A percentile compares a stretch with the other conserved stretches of the same genome.
These are phyloP conservation scores for Trichopoda pennipes DNA, from an alignment of 2,888 invertebrate species.

Conservation along the genomic window DNA sequence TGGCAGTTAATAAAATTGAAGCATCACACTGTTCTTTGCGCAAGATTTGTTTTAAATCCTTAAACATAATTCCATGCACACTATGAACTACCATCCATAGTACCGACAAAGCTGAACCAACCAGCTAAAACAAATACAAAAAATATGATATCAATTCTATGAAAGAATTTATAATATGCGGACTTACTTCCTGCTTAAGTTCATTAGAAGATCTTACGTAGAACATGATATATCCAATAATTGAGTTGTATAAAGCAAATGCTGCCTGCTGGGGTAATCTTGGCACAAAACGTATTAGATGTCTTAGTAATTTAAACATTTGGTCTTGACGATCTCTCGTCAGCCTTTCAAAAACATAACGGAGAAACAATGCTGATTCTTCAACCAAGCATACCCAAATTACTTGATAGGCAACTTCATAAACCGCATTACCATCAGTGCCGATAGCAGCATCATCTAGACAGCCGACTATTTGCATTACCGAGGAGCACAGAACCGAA, in stretches of 20 bases:
- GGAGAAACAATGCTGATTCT: slow-evolving; percentile 96
- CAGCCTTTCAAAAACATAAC: slow-evolving; percentile 96
- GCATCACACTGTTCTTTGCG: slow-evolving; percentile 99
- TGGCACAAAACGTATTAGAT: slow-evolving; percentile 95
- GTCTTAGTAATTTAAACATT: slow-evolving; percentile 95
- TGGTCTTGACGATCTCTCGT: slow-evolving; percentile 96
- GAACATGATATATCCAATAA: slow-evolving; percentile 99
- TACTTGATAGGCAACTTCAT: slow-evolving; percentile 97
- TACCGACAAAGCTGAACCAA: slow-evolving; percentile 96
- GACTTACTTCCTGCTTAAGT: slow-evolving; percentile 89
- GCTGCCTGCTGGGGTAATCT: slow-evolving; percentile 98
- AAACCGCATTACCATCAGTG: slow-evolving; percentile 95
- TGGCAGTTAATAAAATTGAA: slow-evolving; percentile 97
- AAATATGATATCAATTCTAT: background rate
- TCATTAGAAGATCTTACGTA: slow-evolving; percentile 98
- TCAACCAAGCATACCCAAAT: slow-evolving; percentile 99
- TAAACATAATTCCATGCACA: slow-evolving; percentile 99
- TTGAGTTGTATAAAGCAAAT: slow-evolving; percentile 98
- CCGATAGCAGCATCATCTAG: slow-evolving; percentile 98
- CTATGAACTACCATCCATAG: slow-evolving; percentile 99
- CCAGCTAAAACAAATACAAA: slow-evolving; percentile 82
- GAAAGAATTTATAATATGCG: background rate
- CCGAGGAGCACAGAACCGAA: slow-evolving; percentile 96
- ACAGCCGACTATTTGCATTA: slow-evolving; percentile 95
- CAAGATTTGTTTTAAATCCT: slow-evolving; percentile 98